These are phyloP conservation scores for Coptodon rendalli DNA, from an alignment of 2,113 vertebrate species.

Conservation along the genomic window DNA sequence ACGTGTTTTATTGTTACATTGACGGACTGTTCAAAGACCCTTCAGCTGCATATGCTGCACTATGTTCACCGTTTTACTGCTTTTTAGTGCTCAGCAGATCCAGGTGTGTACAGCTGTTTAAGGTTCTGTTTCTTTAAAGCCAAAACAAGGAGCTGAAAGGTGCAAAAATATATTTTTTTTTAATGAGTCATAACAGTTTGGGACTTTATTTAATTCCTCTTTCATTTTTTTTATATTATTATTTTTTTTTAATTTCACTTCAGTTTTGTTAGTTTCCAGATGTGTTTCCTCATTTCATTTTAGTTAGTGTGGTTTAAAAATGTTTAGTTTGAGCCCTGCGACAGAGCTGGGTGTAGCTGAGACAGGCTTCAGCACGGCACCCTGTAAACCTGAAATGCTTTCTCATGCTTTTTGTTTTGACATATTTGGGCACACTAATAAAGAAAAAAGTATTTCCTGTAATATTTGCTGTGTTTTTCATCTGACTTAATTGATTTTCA, in stretches of 20 bases:
- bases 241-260: background rate
- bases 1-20: background rate
- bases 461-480: background rate
- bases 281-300: background rate
- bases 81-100: background rate
- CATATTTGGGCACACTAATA: fast-evolving
- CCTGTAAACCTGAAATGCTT: background rate
- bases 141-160: background rate
- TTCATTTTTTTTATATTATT: background rate
- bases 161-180: background rate
- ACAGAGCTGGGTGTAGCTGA: background rate
- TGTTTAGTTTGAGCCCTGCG: background rate
- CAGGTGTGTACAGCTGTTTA: background rate
- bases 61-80: fast-evolving
- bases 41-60: background rate
- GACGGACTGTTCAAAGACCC: background rate
- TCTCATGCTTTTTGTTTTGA: background rate
- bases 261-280: background rate
- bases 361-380: background rate
- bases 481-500: background rate
- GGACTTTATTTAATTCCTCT: background rate
- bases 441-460: background rate
- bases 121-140: background rate
- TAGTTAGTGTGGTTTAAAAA: background rate
- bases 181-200: background rate